Evolutionary conservation across 2,113 vertebrate genomes (phyloP), one percentile per base, ranked within the genome.

Genomic region (Lethenteron camtschaticum): DNA sequence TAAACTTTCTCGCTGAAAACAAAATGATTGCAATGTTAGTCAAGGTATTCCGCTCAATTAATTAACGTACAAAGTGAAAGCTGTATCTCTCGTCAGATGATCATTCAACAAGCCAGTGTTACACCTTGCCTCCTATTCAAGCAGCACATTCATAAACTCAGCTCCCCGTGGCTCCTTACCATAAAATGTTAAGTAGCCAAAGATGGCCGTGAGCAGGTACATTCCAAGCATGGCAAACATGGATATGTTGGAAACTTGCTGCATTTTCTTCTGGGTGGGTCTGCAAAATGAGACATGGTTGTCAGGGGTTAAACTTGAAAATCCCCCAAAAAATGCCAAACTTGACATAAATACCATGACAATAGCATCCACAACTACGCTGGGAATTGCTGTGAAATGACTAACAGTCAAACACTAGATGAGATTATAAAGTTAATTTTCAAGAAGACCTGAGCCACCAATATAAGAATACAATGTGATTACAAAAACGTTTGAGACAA

Each of bases 171-270:
- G n/a, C 41, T 8, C 81, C 73, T 89, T 74, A 99, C 94, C 75
- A 20, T 88, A 86, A 80, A 99, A 99, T 20, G 94, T 96, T 80
- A 99, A 81, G 75, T 99, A 99, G 78, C 94, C 92, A 3, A 96
- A 99, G 68, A 99, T 85, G 68, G 92, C 94, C 57, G 94, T 89
- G 78, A 96, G 75, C 72, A 99, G 83, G 74, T 99, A 99, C 92
- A 91, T 96, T 75, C 96, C 75, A 79, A 95, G 95, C 89, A 96
- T 99, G 71, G 88, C 81, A 74, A 95, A 81, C 76, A 99, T 96
- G 60, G 94, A 99, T 14, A 96, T 84, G 10, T 95, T 94, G 73
- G 94, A 95, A 55, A 96, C 94, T 1, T 78, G 82, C 85, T 95
- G 92, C 92, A 99, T 99, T 79, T 83, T 89, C 75, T 71, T 83